These are phyloP conservation scores for Calliopsis andreniformis DNA, from an alignment of 1,140 invertebrate species.

Conservation along the genomic window DNA sequence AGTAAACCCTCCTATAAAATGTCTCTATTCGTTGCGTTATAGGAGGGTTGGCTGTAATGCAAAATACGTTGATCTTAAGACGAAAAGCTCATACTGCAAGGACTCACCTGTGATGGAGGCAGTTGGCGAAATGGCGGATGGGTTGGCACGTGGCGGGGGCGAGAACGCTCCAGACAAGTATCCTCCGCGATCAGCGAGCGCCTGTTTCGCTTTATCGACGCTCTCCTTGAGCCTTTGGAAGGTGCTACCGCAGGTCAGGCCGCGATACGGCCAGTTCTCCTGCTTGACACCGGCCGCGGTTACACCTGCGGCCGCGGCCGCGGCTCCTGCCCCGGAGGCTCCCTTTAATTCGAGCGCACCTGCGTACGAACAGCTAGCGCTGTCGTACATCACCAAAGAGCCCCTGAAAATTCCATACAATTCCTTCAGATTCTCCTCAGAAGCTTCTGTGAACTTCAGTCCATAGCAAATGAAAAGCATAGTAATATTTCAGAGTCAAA, in stretches of 20 bases:
- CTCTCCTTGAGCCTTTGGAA: conserved; percentile 94
- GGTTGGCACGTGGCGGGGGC: conserved; percentile 77
- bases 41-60: no score
- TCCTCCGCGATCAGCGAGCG: conserved; percentile 83
- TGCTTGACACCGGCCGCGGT: conserved; percentile 79
- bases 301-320: conserved; percentile 76
- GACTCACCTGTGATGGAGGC: conserved; percentile 78
- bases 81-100: background rate
- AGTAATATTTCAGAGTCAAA: no score
- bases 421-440: background rate
- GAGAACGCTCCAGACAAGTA: conserved; percentile 80
- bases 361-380: conserved; percentile 92
- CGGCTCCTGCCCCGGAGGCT: conserved; percentile 75
- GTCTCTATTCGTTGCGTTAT: no score
- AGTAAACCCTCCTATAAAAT: no score
- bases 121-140: conserved; percentile 77
- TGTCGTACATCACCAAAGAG: conserved; percentile 90
- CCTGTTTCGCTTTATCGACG: conserved; percentile 93
- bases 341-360: conserved; percentile 92
- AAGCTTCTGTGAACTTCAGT: no score
- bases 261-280: conserved; percentile 81
- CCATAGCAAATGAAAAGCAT: no score
- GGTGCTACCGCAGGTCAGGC: conserved; percentile 83
- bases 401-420: conserved; percentile 67
- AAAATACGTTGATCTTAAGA: no score